Evolutionary conservation across 2,888 invertebrate genomes (phyloP).

Genomic region (Ernsta delagoae): DNA sequence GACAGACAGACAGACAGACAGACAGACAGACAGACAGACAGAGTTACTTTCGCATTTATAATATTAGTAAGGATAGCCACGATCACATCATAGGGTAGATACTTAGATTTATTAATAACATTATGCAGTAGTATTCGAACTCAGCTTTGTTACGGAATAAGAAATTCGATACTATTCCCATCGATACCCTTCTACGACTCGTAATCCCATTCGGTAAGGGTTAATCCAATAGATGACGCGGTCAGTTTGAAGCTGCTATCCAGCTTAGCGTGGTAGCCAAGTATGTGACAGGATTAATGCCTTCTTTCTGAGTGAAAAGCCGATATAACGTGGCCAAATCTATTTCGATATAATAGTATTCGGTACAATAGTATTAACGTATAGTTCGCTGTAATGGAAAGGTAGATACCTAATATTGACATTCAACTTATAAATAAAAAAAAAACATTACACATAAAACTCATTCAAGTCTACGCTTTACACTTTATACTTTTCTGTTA

Average conservation of each 20-base stretch:
- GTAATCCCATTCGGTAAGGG: conserved; percentile 21
- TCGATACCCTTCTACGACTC: not conserved
- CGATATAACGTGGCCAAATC: not conserved
- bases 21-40: no score
- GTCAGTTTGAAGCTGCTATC: conserved; percentile 16
- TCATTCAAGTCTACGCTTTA: no score
- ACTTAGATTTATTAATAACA: not conserved
- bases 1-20: no score
- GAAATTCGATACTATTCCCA: conserved; percentile 2
- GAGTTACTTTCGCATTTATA: no score
- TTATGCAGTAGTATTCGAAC: not conserved
- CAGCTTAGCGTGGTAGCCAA: conserved; percentile 1
- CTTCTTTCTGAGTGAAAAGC: not conserved
- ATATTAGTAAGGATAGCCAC: no score
- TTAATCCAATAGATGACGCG: conserved; percentile 27
- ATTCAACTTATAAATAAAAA: no score
- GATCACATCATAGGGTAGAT: no score
- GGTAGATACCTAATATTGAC: no score
- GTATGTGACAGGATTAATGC: not conserved
- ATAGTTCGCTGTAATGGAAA: no score
- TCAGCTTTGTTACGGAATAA: not conserved
- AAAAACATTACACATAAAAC: no score
- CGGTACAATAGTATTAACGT: no score
- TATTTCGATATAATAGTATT: not conserved
- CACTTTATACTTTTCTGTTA: no score